These are phyloP conservation scores for Morone chrysops DNA, from an alignment of 2,113 vertebrate genomes.

Conservation along the genomic window DNA sequence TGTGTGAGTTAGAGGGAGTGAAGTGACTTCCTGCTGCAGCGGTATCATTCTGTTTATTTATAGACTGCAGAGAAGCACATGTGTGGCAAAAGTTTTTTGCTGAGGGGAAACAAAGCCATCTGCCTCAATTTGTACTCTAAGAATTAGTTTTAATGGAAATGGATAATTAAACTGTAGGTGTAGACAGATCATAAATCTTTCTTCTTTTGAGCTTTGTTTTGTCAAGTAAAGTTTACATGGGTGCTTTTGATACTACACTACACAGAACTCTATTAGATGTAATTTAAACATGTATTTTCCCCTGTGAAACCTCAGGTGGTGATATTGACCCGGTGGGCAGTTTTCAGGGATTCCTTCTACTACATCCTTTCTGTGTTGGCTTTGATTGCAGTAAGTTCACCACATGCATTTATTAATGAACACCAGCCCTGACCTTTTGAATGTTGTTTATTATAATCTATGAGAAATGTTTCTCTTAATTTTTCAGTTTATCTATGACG, in stretches of 20 bases:
- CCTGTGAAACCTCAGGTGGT: constrained; percentile 87
- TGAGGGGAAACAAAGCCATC: constrained; percentile 50
- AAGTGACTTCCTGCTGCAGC: constrained; percentile 20
- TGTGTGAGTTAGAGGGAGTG: constrained; percentile 39
- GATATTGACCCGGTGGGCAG: constrained; percentile 92
- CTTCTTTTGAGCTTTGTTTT: background rate
- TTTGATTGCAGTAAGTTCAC: constrained; percentile 92
- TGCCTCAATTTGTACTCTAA: constrained; percentile 35
- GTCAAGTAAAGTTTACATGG: background rate
- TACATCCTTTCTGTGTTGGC: constrained; percentile 92
- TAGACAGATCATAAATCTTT: constrained; percentile 8
- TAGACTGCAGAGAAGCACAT: constrained; percentile 45
- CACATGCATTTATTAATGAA: background rate
- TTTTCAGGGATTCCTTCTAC: constrained; percentile 95
- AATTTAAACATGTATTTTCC: background rate
- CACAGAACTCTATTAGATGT: background rate
- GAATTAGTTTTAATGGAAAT: constrained; percentile 19
- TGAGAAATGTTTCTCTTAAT: fast-evolving
- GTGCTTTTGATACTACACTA: background rate
- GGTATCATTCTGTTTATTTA: constrained; percentile 61
- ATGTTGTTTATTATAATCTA: background rate
- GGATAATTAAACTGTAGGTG: constrained; percentile 1
- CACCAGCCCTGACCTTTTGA: background rate
- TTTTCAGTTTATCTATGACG: constrained; percentile 96
- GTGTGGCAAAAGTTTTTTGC: constrained; percentile 41